Evolutionary conservation across 2,888 invertebrate genomes (phyloP).

Genomic region (Acronicta psi): DNA sequence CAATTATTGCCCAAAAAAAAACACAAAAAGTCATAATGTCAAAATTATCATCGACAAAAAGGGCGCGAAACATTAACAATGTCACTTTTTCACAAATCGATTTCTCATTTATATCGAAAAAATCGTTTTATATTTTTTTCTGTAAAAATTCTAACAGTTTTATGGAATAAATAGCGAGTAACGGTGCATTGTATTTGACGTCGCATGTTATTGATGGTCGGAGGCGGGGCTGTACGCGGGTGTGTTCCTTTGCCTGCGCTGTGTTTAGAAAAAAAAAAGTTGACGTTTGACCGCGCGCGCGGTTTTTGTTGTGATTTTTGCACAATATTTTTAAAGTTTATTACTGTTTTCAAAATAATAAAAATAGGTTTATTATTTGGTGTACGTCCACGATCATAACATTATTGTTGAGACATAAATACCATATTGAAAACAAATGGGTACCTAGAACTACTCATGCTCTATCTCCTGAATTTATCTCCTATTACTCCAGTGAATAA

Average conservation of each 20-base stretch:
- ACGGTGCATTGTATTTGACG: conserved; percentile 70
- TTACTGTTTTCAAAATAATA: neutral
- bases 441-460: too few relatives aligned
- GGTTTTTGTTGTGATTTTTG: conserved; percentile 44
- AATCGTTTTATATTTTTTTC: conserved; percentile 47
- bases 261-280: conserved; percentile 57
- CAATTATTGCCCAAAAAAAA: too few relatives aligned
- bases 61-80: conserved; percentile 48
- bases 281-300: conserved; percentile 58
- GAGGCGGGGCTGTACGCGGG: conserved; percentile 71
- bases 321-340: conserved; percentile 11
- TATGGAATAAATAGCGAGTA: conserved; percentile 59
- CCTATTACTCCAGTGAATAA: too few relatives aligned
- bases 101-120: conserved; percentile 54
- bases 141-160: conserved; percentile 57
- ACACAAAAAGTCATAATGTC: conserved; percentile 54
- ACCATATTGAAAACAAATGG: neutral
- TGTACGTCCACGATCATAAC: neutral
- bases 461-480: too few relatives aligned
- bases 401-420: neutral
- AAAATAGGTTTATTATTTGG: neutral
- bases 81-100: conserved; percentile 44
- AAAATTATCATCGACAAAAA: conserved; percentile 48
- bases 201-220: conserved; percentile 73
- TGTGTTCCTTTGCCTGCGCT: conserved; percentile 64